phyloP scores from a whole-genome alignment of 2,888 invertebrate species.

The Paralinhomoeus sp. region DNA sequence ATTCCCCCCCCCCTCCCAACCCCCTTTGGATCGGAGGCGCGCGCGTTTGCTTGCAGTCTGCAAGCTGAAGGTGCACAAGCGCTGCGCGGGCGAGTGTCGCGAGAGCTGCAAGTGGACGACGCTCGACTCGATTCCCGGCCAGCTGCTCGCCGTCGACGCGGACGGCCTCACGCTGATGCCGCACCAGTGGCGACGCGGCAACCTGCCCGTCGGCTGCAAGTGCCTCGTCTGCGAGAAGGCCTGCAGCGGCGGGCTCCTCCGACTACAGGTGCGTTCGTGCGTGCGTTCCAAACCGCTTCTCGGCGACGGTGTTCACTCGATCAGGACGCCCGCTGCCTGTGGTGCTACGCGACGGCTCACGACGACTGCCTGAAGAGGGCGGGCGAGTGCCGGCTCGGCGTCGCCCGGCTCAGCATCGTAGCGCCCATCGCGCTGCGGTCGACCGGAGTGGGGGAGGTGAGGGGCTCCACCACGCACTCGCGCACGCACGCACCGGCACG shows the following conservation, averaged over 20 bases:
- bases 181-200: slow-evolving; percentile 95
- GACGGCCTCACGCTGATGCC: slow-evolving; percentile 43
- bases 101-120: slow-evolving; percentile 96
- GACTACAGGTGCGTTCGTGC: too few relatives aligned
- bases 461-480: too few relatives aligned
- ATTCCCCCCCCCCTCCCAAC: too few relatives aligned
- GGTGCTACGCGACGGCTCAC: slow-evolving; percentile 61
- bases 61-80: slow-evolving; percentile 87
- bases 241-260: slow-evolving; percentile 81
- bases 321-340: slow-evolving; percentile 91
- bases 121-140: slow-evolving; percentile 47
- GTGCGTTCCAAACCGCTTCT: too few relatives aligned
- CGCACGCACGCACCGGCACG: too few relatives aligned
- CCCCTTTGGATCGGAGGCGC: too few relatives aligned
- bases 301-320: too few relatives aligned
- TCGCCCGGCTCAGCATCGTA: slow-evolving; percentile 67
- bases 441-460: not conserved
- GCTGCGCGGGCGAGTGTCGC: slow-evolving; percentile 71
- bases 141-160: slow-evolving; percentile 3
- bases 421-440: slow-evolving; percentile 57
- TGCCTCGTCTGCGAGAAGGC: slow-evolving; percentile 81
- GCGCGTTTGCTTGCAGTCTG: too few relatives aligned
- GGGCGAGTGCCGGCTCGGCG: slow-evolving; percentile 66
- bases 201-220: slow-evolving; percentile 74
- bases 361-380: slow-evolving; percentile 30